Percentiles rank a stretch among this genome's conserved stretches.
Conservation (phyloP, 2,113 vertebrate species). For the Pluvianellus socialis region DNA sequence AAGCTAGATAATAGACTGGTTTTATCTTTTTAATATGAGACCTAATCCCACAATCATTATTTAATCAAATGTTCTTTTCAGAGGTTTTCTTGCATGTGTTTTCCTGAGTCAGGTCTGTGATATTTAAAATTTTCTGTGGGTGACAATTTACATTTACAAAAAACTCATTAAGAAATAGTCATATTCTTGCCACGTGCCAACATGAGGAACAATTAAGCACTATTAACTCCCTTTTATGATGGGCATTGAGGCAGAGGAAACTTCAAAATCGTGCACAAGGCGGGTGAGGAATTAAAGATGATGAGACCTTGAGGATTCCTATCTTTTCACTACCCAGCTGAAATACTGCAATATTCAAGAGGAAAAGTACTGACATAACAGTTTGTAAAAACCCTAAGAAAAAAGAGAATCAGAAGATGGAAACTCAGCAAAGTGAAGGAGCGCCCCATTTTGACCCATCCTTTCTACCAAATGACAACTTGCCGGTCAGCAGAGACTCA, state of each 20-base stretch:
- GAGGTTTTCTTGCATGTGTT: not conserved
- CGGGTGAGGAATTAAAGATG: not conserved
- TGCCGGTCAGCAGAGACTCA: not conserved
- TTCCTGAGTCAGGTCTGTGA: not conserved
- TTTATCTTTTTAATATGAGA: conserved; percentile 3
- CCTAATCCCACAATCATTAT: not conserved
- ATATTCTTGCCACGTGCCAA: not conserved
- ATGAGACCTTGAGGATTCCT: not conserved
- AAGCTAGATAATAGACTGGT: not conserved
- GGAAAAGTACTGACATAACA: not conserved
- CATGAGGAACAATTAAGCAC: not conserved
- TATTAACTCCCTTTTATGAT: not conserved
- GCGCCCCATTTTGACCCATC: not conserved
- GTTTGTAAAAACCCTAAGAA: not conserved
- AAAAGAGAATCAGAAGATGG: not conserved
- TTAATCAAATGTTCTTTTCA: conserved; percentile 10
- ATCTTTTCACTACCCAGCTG: not conserved
- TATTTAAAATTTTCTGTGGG: not conserved
- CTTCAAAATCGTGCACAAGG: not conserved
- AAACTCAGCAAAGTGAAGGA: not conserved
- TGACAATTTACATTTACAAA: not conserved
- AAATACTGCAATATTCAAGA: not conserved
- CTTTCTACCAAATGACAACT: not conserved
- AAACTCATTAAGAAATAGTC: not conserved
- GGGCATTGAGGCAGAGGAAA: not conserved